A percentile compares a stretch with the other conserved stretches of the same genome.
Conservation (phyloP, 2,797 vertebrate genomes). For the Halcyon badia region DNA sequence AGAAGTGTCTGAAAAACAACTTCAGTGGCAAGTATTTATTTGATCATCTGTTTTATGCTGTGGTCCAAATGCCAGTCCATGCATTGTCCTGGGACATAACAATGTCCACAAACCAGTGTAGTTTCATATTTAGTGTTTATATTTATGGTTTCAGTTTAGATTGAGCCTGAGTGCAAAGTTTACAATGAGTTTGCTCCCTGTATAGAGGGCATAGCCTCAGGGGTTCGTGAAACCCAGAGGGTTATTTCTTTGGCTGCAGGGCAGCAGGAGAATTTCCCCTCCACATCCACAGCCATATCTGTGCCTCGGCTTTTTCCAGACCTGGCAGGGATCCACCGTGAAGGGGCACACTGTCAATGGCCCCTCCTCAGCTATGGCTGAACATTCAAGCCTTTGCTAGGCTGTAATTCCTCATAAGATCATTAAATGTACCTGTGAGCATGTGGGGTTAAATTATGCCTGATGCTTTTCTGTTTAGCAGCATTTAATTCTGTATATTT, state of each 20-base stretch:
- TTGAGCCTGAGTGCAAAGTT: not conserved
- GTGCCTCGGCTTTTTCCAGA: not conserved
- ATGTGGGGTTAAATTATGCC: not conserved
- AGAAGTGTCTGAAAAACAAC: not conserved
- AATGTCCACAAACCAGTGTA: not conserved
- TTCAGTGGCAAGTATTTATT: not conserved
- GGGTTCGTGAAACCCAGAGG: not conserved
- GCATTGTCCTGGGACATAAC: not conserved
- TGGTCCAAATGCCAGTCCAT: not conserved
- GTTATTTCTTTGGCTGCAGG: not conserved
- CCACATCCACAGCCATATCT: fast-evolving
- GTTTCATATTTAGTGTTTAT: not conserved
- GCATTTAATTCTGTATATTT: not conserved
- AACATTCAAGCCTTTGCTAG: not conserved
- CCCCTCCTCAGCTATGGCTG: not conserved
- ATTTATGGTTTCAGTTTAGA: not conserved
- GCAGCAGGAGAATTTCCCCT: not conserved
- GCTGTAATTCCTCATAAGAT: not conserved
- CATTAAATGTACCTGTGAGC: not conserved
- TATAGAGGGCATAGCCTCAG: not conserved
- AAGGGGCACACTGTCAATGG: not conserved
- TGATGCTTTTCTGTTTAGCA: not conserved
- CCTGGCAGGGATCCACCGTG: not conserved
- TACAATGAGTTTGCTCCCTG: not conserved
- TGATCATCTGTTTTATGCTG: not conserved